Base-by-base conservation (phyloP, 2,797 vertebrate genomes). In the Gobio occitaniae region DNA sequence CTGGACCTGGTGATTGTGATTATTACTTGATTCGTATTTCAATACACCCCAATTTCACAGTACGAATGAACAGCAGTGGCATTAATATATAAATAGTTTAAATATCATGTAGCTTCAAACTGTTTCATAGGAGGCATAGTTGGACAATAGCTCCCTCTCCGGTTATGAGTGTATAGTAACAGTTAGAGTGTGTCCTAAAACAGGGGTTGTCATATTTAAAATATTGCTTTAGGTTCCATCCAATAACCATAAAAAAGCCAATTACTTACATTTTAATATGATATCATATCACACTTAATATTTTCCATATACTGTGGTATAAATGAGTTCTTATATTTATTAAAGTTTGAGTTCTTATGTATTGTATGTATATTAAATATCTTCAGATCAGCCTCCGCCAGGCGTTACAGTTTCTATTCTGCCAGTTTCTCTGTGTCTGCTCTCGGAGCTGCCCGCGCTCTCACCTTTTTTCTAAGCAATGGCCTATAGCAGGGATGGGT, bases 1-100 rank as follows among this genome's bases (percentile, higher is more conserved):
- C 91, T 0, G 98, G 98, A 86, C 80, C 95, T 86, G 98, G 98
- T 99, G 90, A 95, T 92, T 44, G 38, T 15, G 9, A 74, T 70
- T 69, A 9, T 66, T 13, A 36, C n/a, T 92, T 90, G n/a, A 68
- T 29, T 44, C 3, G 3, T 9, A 59, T 17, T 71, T 32, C 4
- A 56, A 59, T 21, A 38, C 47, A 32, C 16, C 16, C 7, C 1
- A 29, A 48, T 48, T 65, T 56, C 12, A 56, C 52, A 2, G n/a
- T 17, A 44, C 6, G 2, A 17, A 78, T 47, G 41, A 44, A 44
- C 41, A 29, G n/a, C n/a, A 19, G 25, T 19, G 29, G 16, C 48
- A 52, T 70, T 17, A 12, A 54, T 54, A 2, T 65, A 19, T 32
- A 54, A 69, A 15, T n/a, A 3, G 44, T 66, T 50, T 4, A 50